Evolutionary conservation across 2,888 invertebrate genomes (phyloP).

Genomic region (Pterobdella sp.): DNA sequence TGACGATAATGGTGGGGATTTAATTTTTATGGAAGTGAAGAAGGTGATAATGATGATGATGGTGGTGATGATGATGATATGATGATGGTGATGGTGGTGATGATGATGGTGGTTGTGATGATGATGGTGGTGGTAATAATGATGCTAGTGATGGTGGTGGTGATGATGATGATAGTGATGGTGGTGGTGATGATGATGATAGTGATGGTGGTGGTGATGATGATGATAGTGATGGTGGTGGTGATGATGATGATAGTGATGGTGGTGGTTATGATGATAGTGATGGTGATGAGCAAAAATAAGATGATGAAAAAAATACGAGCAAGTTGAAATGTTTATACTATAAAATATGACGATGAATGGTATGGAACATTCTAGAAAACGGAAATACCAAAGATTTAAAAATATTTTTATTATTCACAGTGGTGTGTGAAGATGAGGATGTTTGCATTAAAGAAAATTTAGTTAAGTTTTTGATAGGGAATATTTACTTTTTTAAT

Average conservation of each 20-base stretch:
- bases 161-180: background rate
- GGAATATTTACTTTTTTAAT: too few species aligned
- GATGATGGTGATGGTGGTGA: background rate
- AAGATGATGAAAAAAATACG: too few species aligned
- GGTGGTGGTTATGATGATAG: background rate
- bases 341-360: too few species aligned
- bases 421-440: too few species aligned
- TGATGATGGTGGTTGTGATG: slow-evolving; percentile 9
- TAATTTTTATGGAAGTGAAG: background rate
- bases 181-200: background rate
- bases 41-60: background rate
- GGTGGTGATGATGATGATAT: background rate
- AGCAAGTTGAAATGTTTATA: too few species aligned
- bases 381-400: too few species aligned
- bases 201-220: background rate
- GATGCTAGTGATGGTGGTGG: background rate
- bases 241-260: background rate
- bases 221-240: background rate
- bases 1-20: background rate
- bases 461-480: too few species aligned
- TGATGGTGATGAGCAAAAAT: too few species aligned
- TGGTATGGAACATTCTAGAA: too few species aligned
- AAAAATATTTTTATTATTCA: too few species aligned
- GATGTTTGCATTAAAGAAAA: too few species aligned
- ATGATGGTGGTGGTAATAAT: slow-evolving; percentile 4